These are phyloP conservation scores for Dascillus cervinus DNA, from an alignment of 2,888 invertebrate genomes.

Conservation along the genomic window DNA sequence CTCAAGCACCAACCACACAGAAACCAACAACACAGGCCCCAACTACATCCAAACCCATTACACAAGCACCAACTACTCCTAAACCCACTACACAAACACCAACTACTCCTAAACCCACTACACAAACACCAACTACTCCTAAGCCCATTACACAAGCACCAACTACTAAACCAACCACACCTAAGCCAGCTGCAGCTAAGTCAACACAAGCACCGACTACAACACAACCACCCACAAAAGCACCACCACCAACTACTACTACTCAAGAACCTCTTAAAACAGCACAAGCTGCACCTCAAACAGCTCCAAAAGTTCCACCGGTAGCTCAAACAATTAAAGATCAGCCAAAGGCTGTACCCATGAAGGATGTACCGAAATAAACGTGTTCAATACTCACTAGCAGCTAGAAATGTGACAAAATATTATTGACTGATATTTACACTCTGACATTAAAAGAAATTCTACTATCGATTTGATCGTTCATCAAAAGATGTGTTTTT, in stretches of 20 bases:
- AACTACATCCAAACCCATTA: slow-evolving; percentile 2
- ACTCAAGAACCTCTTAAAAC: slow-evolving; percentile 19
- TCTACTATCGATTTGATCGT: no score
- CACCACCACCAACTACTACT: slow-evolving; percentile 4
- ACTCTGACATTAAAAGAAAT: no score
- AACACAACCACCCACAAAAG: slow-evolving; percentile 5
- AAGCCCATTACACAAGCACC: slow-evolving; percentile 23
- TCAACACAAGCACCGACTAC: slow-evolving; percentile 5
- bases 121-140: slow-evolving; percentile 19
- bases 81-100: slow-evolving; percentile 5
- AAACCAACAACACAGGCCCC: slow-evolving; percentile 3
- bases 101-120: slow-evolving; percentile 4
- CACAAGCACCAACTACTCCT: slow-evolving; percentile 1
- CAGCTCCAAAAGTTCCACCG: slow-evolving; percentile 1
- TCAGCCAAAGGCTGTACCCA: slow-evolving; percentile 25
- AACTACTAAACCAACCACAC: slow-evolving; percentile 7
- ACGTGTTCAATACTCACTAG: not conserved
- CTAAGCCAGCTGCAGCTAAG: slow-evolving; percentile 5
- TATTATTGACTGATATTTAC: no score
- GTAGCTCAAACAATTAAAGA: slow-evolving; percentile 44
- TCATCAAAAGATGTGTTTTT: no score
- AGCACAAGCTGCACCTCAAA: slow-evolving; percentile 32
- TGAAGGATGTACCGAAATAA: slow-evolving; percentile 8
- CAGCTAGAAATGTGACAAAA: no score
- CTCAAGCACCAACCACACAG: slow-evolving; percentile 1